Evolutionary conservation across 2,797 vertebrate species (phyloP).

Genomic region (Enteromius argenteus): DNA sequence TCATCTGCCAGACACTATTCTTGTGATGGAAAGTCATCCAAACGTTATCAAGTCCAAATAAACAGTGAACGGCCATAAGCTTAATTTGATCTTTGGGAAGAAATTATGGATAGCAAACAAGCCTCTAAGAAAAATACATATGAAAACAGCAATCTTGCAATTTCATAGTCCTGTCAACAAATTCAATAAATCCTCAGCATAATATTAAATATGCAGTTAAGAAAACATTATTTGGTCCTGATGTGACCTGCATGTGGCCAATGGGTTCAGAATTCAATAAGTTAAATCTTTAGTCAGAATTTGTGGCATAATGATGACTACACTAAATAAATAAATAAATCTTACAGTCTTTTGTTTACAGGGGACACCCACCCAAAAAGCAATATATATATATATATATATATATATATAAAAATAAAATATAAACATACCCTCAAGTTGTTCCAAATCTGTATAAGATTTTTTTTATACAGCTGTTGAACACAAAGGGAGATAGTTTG

Average conservation of each 20-base stretch:
- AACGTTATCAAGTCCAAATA: constrained; percentile 54
- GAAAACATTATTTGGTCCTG: background rate
- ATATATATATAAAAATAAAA: too few relatives aligned
- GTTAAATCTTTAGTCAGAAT: background rate
- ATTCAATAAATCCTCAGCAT: constrained; percentile 21
- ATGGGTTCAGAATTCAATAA: background rate
- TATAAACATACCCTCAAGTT: background rate
- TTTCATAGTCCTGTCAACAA: constrained; percentile 19
- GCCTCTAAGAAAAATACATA: constrained; percentile 31
- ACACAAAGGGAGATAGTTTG: background rate
- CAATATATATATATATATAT: too few relatives aligned
- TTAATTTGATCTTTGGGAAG: constrained; percentile 50
- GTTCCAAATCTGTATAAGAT: background rate
- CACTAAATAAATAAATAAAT: background rate
- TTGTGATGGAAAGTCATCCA: constrained; percentile 56
- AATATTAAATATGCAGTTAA: constrained; percentile 2
- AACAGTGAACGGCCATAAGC: constrained; percentile 30
- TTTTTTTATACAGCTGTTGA: background rate
- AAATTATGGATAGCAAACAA: constrained; percentile 49
- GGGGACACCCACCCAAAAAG: too few relatives aligned
- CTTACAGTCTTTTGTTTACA: background rate
- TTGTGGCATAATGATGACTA: too few relatives aligned
- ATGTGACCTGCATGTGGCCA: background rate
- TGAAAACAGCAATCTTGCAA: constrained; percentile 17
- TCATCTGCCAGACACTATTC: constrained; percentile 55